A percentile compares a stretch with the other conserved stretches of the same genome.
Conservation (phyloP, 2,113 vertebrate genomes). For the Mugil cephalus region DNA sequence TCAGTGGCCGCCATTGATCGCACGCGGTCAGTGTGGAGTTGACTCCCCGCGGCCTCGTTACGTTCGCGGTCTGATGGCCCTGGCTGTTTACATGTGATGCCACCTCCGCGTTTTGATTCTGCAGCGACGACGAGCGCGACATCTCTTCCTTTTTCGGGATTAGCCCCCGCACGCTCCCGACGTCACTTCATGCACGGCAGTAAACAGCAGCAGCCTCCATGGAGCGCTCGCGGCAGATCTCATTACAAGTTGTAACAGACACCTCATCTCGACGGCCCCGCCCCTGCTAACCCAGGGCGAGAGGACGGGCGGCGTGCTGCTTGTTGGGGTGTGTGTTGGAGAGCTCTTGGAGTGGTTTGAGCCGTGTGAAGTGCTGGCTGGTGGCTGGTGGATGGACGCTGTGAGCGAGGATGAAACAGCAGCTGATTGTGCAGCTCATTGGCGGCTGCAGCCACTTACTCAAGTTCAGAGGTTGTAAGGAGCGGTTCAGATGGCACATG, state of each 20-base stretch:
- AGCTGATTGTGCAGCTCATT: constrained; percentile 12
- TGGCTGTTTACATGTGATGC: constrained; percentile 15
- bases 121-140: constrained; percentile 1
- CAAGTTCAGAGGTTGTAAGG: not conserved
- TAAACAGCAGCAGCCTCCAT: constrained; percentile 41
- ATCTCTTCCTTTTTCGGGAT: constrained; percentile 14
- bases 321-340: constrained; percentile 33
- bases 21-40: not conserved
- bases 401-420: not conserved
- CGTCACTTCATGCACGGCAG: constrained; percentile 29
- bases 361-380: constrained; percentile 59
- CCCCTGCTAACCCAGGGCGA: constrained; percentile 19
- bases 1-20: constrained; percentile 63
- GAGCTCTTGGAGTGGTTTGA: constrained; percentile 53
- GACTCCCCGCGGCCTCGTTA: constrained; percentile 26
- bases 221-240: constrained; percentile 47
- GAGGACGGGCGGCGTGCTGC: constrained; percentile 7
- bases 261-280: constrained; percentile 18
- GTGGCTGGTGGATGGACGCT: not conserved
- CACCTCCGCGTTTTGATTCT: not conserved
- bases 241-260: constrained; percentile 58
- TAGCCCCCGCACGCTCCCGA: constrained; percentile 8
- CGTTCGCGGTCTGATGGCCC: not conserved
- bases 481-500: not conserved
- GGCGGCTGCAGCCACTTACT: not conserved